These are phyloP conservation scores for Brassicogethes aeneus DNA, from an alignment of 2,888 invertebrate genomes.

Conservation along the genomic window DNA sequence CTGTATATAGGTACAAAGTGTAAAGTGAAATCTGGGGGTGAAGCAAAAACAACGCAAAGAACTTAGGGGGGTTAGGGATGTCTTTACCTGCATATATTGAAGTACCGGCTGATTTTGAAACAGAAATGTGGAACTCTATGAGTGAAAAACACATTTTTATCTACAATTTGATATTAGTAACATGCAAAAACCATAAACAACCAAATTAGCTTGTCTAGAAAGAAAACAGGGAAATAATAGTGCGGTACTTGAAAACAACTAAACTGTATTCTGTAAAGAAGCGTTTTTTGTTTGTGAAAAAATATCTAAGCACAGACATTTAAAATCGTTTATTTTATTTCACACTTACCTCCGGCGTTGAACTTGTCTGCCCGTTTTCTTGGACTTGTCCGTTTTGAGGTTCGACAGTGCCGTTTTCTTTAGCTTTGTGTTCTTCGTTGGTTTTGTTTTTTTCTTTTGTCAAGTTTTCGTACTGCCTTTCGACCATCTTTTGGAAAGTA, in stretches of 20 bases:
- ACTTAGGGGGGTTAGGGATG: conserved; percentile 4
- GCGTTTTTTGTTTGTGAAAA: no score
- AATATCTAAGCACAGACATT: conserved; percentile 2
- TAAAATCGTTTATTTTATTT: no score
- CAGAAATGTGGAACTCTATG: conserved; percentile 15
- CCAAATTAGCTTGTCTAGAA: conserved; percentile 1
- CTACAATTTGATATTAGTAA: not conserved
- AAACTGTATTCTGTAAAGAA: no score
- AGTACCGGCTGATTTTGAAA: conserved; percentile 36
- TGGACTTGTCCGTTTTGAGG: conserved; percentile 7
- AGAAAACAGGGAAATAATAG: no score
- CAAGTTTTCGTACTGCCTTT: conserved; percentile 70
- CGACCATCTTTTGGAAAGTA: conserved; percentile 84
- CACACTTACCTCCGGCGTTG: conserved; percentile 21
- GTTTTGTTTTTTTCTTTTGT: conserved; percentile 56
- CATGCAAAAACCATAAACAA: no score
- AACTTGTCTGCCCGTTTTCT: conserved; percentile 21
- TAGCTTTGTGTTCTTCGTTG: conserved; percentile 43
- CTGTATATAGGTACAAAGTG: no score
- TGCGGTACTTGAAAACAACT: no score
- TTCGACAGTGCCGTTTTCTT: conserved; percentile 40
- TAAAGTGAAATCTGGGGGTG: no score
- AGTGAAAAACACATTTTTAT: not conserved
- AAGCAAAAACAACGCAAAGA: no score
- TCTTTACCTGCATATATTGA: conserved; percentile 39